Conservation (phyloP, 2,113 vertebrate genomes). For the Corythornis vintsioides region DNA sequence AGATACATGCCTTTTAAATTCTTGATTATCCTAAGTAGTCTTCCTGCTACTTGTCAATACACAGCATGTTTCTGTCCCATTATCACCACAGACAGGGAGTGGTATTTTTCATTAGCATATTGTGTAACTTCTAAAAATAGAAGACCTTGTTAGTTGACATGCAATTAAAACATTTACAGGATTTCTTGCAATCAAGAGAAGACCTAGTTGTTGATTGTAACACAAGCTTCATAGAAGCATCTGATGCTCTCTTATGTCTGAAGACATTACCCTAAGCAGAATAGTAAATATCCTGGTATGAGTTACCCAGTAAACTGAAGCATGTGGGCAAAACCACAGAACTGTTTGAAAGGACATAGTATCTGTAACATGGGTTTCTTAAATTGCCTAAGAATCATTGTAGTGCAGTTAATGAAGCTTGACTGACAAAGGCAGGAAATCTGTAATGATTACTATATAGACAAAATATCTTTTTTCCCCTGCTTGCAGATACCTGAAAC, state of each 20-base stretch:
- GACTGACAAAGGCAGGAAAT: neutral
- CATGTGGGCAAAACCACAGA: neutral
- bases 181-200: neutral
- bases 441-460: neutral
- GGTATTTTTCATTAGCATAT: neutral
- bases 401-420: neutral
- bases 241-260: neutral
- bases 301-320: neutral
- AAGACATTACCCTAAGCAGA: neutral
- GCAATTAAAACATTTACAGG: neutral
- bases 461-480: neutral
- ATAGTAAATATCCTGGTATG: neutral
- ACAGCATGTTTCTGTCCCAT: neutral
- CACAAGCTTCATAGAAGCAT: neutral
- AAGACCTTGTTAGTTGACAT: neutral
- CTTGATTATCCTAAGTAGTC: neutral
- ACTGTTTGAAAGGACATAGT: neutral
- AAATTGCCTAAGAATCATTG: neutral
- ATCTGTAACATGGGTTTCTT: neutral
- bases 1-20: neutral
- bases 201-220: neutral
- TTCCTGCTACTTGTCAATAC: neutral
- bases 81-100: neutral
- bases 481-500: conserved; percentile 85
- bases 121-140: neutral